Base-by-base conservation (phyloP, 2,797 vertebrate genomes). In the Neosilurus mollespiculum region DNA sequence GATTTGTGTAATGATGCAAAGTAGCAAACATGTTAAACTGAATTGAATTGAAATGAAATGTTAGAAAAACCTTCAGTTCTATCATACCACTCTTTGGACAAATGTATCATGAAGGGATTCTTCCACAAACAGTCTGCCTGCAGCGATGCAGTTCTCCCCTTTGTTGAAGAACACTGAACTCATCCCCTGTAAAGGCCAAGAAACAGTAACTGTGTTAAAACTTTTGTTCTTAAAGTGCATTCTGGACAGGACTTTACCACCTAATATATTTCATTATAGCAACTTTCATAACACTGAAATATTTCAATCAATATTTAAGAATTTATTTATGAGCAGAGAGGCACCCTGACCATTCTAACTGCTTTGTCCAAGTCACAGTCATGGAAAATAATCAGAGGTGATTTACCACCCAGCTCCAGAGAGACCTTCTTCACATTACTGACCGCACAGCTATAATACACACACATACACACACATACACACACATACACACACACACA, bases 131-230 rank as follows among this genome's bases (percentile, higher is more conserved):
- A 97, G 93, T 62, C 96, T 90, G 1, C 96, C 96, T 0, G 96
- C 96, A 0, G 96, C 96, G 0, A 97, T 97, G 91, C 96, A 97
- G 91, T 97, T 97, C 91, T 97, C 96, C 4, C 96, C 96, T 85
- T 97, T 97, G 90, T 97, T 97, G 91, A 97, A 97, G 91, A 97
- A 97, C 80, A 97, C 96, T 0, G 96, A 93, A 85, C 96, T 96
- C 96, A 97, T 96, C 0, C 96, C 96, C 96, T 97, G 87, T 61
- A 85, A 59, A 84, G 10, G 71, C 49, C 49, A 22, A 71, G 16
- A 75, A 2, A 54, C 24, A 84, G 6, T 56, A 14, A 71, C 34
- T 7, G 34, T 73, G 26, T 64, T 53, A 26, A 82, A 9, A 43
- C 53, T 20, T 59, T 62, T 37, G 5, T 58, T 66, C n/a, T 34